Conservation (phyloP, 2,888 invertebrate genomes). For the Ochropleura leucogaster region DNA sequence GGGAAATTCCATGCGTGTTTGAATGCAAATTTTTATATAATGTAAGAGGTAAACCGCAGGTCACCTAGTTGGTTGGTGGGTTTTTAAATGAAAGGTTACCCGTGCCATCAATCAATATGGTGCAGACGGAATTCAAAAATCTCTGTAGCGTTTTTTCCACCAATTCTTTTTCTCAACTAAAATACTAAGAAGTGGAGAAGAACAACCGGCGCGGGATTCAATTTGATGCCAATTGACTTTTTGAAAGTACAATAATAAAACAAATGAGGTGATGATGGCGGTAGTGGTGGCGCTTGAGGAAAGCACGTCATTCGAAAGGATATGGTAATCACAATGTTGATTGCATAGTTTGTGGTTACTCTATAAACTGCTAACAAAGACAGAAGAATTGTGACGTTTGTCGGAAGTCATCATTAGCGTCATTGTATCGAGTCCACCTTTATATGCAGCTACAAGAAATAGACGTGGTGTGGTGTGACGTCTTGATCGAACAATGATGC, state of each 20-base stretch:
- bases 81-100: neutral
- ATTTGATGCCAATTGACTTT: too few relatives aligned
- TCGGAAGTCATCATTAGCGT: neutral
- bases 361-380: neutral
- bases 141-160: neutral
- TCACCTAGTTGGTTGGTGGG: neutral
- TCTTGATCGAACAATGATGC: constrained; percentile 27
- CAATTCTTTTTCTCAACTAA: too few relatives aligned
- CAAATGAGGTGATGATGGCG: too few relatives aligned
- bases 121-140: neutral
- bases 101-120: neutral
- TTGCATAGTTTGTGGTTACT: neutral
- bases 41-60: constrained; percentile 46
- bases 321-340: neutral
- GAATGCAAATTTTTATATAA: constrained; percentile 19
- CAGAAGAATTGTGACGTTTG: neutral
- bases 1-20: constrained; percentile 36
- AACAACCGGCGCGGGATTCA: too few relatives aligned
- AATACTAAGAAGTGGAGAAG: too few relatives aligned
- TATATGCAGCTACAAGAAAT: constrained; percentile 23
- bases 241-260: too few relatives aligned
- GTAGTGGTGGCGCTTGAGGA: neutral
- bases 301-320: neutral
- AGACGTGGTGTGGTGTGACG: constrained; percentile 20
- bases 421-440: neutral